Percentiles rank a stretch among this genome's conserved stretches.
Evolutionary conservation across 2,113 vertebrate species (phyloP).

Genomic region (Gobiocypris rarus): DNA sequence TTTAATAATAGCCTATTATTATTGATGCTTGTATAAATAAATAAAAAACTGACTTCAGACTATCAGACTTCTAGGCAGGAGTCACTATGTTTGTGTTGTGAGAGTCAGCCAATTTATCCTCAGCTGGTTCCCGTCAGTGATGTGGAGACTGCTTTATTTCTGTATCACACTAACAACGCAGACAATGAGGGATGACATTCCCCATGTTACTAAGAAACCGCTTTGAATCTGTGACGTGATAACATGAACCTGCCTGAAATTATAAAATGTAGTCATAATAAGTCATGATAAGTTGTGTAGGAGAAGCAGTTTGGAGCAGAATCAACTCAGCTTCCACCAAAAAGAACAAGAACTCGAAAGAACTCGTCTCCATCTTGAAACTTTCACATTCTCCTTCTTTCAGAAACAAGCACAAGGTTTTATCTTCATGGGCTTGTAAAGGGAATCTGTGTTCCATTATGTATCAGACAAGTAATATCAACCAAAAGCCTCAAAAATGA

Average conservation of each 20-base stretch:
- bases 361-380: neutral
- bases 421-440: conserved; percentile 61
- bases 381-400: conserved; percentile 54
- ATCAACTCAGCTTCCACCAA: conserved; percentile 54
- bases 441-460: conserved; percentile 74
- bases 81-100: conserved; percentile 21
- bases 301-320: conserved; percentile 49
- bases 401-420: conserved; percentile 65
- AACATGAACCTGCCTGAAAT: conserved; percentile 3
- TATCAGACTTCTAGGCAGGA: conserved; percentile 5
- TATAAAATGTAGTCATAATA: neutral
- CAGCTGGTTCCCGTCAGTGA: conserved; percentile 27
- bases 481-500: conserved; percentile 67
- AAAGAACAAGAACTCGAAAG: neutral
- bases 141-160: conserved; percentile 23
- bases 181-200: conserved; percentile 23
- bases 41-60: too few relatives aligned
- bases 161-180: conserved; percentile 17
- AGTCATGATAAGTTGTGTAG: conserved; percentile 40
- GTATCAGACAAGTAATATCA: conserved; percentile 70
- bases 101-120: conserved; percentile 17
- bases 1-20: too few relatives aligned
- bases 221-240: conserved; percentile 19
- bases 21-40: too few relatives aligned
- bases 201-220: neutral